Percentiles rank a stretch among this genome's conserved stretches.
phyloP scores from a whole-genome alignment of 2,113 vertebrate species.

The Onychostoma macrolepis region DNA sequence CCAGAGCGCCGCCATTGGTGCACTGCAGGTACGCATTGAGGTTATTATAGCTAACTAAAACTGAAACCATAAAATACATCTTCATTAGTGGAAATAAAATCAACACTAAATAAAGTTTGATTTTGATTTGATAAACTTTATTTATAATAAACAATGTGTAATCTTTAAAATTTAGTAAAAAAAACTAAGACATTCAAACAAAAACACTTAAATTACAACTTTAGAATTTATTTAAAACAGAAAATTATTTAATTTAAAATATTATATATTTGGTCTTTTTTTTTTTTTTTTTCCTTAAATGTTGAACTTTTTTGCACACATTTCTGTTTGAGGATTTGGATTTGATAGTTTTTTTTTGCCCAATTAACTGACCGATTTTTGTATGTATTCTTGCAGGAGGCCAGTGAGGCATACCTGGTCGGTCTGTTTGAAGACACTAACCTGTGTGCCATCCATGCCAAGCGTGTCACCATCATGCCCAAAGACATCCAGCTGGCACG shows the following conservation, averaged over 20 bases:
- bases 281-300: background rate
- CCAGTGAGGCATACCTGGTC: conserved; percentile 83
- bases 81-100: too few relatives aligned
- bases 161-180: too few relatives aligned
- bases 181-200: too few relatives aligned
- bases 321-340: background rate
- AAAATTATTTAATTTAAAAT: too few relatives aligned
- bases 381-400: conserved; percentile 72
- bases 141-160: too few relatives aligned
- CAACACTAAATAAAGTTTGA: too few relatives aligned
- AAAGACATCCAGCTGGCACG: conserved; percentile 87
- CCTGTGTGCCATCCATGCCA: conserved; percentile 83
- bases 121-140: too few relatives aligned
- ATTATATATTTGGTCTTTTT: background rate
- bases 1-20: conserved; percentile 83
- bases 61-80: too few relatives aligned
- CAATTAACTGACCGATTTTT: background rate
- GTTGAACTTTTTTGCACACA: background rate
- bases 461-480: conserved; percentile 85
- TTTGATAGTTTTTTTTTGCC: background rate
- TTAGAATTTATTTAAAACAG: too few relatives aligned
- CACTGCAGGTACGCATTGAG: conserved; percentile 72
- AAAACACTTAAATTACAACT: too few relatives aligned
- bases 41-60: background rate
- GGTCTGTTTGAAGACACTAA: conserved; percentile 84